Conservation (phyloP, 2,113 vertebrate species). For the Uria aalge region DNA sequence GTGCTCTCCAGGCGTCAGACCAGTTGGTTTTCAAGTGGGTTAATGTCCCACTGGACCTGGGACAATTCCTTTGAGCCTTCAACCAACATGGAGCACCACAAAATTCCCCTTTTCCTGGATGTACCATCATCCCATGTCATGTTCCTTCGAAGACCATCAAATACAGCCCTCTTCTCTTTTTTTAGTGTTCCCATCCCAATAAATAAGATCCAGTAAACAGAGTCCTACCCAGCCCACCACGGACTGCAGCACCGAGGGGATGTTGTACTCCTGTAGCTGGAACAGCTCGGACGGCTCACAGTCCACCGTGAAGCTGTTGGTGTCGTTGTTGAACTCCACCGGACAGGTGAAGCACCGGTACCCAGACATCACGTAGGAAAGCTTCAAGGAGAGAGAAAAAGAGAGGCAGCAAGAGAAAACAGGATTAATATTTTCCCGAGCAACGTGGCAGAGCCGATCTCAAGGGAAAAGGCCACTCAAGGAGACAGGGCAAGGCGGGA, state of each 20-base stretch:
- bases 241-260: constrained; percentile 85
- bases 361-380: constrained; percentile 95
- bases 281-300: constrained; percentile 93
- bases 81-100: neutral
- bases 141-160: neutral
- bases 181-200: neutral
- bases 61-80: neutral
- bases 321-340: constrained; percentile 96
- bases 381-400: constrained; percentile 64
- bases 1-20: neutral
- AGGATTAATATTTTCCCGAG: neutral
- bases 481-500: neutral
- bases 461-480: neutral
- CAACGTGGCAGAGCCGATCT: neutral
- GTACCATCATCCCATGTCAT: neutral
- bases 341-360: constrained; percentile 96
- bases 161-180: neutral
- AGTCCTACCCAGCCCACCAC: constrained; percentile 88
- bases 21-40: neutral
- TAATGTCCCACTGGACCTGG: neutral
- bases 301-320: constrained; percentile 96
- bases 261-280: constrained; percentile 90
- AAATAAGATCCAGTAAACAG: neutral
- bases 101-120: neutral
- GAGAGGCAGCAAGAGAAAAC: neutral